These are phyloP conservation scores for Furcifer pardalis DNA, from an alignment of 2,797 vertebrate species.

Conservation along the genomic window DNA sequence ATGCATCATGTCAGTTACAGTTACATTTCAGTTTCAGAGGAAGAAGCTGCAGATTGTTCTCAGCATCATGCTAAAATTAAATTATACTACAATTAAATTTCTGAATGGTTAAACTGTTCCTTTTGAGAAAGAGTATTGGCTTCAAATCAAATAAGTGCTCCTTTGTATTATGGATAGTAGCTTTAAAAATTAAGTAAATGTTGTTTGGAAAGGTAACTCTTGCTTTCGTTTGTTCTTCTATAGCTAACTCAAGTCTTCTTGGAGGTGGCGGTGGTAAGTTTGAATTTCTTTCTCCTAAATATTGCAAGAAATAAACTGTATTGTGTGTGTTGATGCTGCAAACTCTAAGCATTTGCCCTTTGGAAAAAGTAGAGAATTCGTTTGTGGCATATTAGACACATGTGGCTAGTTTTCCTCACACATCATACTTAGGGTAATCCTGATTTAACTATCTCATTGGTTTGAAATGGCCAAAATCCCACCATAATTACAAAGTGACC, in stretches of 20 bases:
- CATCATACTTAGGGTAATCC: background rate
- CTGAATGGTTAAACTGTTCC: background rate
- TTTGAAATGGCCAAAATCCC: background rate
- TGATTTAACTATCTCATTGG: background rate
- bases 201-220: constrained; percentile 32
- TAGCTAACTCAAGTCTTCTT: constrained; percentile 97
- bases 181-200: background rate
- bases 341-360: background rate
- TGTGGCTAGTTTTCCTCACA: background rate
- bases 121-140: background rate
- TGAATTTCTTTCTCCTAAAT: constrained; percentile 51
- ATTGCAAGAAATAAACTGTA: background rate
- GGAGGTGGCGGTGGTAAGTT: constrained; percentile 97
- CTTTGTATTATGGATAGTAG: background rate
- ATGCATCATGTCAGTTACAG: background rate
- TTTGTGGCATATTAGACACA: background rate
- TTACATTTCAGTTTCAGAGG: background rate
- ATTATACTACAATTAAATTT: background rate
- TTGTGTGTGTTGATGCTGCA: background rate
- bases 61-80: background rate
- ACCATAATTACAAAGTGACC: background rate
- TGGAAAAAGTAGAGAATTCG: background rate
- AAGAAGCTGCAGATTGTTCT: background rate
- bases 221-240: constrained; percentile 65
- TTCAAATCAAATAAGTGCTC: background rate